Evolutionary conservation across 37 sponge, comb jelly and placozoan species (phyloP).

Genomic region (Halichondria panicea): DNA sequence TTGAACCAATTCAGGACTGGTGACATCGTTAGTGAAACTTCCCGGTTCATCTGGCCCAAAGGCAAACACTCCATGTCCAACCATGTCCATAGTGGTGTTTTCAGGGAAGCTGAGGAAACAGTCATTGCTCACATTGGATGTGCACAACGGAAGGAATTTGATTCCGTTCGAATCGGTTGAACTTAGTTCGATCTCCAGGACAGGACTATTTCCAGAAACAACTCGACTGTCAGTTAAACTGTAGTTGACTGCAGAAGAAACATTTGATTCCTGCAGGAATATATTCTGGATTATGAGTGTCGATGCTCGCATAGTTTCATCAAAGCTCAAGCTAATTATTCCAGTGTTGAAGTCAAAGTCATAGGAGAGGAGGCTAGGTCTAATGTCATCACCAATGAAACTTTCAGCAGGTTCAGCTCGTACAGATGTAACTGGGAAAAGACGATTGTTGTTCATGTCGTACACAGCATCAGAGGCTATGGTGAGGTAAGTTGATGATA

Average conservation of each 20-base stretch:
- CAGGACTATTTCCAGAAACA: conserved; percentile 59
- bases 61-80: conserved; percentile 52
- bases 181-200: conserved; percentile 62
- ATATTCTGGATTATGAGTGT: conserved; percentile 47
- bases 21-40: conserved; percentile 71
- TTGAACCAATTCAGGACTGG: conserved; percentile 48
- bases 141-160: conserved; percentile 69
- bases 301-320: conserved; percentile 83
- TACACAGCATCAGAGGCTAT: conserved; percentile 72
- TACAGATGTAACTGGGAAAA: conserved; percentile 67
- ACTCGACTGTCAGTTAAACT: conserved; percentile 62
- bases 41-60: conserved; percentile 22
- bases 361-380: conserved; percentile 46
- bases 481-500: conserved; percentile 71
- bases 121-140: conserved; percentile 24
- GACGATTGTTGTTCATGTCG: conserved; percentile 83
- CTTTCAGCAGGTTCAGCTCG: conserved; percentile 41
- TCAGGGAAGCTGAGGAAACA: conserved; percentile 74
- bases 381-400: conserved; percentile 60
- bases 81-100: conserved; percentile 71
- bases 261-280: conserved; percentile 8
- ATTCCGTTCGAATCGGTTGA: conserved; percentile 68
- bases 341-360: conserved; percentile 78
- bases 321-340: conserved; percentile 61
- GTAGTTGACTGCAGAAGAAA: conserved; percentile 29